Base-by-base conservation (phyloP, 2,113 vertebrate genomes). In the Solea senegalensis region DNA sequence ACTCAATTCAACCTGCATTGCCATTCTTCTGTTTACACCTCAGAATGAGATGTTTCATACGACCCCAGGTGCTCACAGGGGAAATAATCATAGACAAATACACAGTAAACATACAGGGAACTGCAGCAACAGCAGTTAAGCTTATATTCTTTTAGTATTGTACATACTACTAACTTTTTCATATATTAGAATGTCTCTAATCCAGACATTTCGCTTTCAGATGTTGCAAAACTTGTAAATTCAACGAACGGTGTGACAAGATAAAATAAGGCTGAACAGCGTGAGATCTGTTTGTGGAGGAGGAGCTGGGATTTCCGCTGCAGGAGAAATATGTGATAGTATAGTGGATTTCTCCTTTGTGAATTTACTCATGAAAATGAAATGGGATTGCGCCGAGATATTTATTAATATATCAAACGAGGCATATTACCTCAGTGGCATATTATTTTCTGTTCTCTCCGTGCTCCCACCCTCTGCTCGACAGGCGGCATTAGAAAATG, bases 401-500 rank as follows among this genome's bases (percentile, higher is more conserved):
- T 90, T 88, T 89, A 86, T 88, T 87, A 90, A 82, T 78, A 88
- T 77, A 82, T 85, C 51, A 76, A 76, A 71, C 27, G 21, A 39
- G 79, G 65, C 72, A 85, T 60, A 86, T 90, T 88, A 91, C 85
- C 76, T 88, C 51, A 0, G 69, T 85, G 74, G 66, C 82, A 84
- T 90, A 91, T 92, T 90, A 92, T 89, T 90, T 90, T 90, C 81
- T 80, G 52, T 66, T 89, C 79, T 82, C 74, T 78, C 76, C 55
- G 65, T 83, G 41, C 58, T 69, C 87, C 82, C 15, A n/a, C 40
- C 84, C 86, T 53, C 79, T 80, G 63, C 78, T 87, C 82, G 41
- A 81, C 66, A 72, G 87, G 86, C 83, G 14, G 76, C 90, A 88
- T 92, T 89, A 86, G 91, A 89, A 92, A 93, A 94, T 91, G 90